These are phyloP conservation scores for Theodoxus fluviatilis DNA, from an alignment of 2,888 invertebrate species.

Conservation along the genomic window DNA sequence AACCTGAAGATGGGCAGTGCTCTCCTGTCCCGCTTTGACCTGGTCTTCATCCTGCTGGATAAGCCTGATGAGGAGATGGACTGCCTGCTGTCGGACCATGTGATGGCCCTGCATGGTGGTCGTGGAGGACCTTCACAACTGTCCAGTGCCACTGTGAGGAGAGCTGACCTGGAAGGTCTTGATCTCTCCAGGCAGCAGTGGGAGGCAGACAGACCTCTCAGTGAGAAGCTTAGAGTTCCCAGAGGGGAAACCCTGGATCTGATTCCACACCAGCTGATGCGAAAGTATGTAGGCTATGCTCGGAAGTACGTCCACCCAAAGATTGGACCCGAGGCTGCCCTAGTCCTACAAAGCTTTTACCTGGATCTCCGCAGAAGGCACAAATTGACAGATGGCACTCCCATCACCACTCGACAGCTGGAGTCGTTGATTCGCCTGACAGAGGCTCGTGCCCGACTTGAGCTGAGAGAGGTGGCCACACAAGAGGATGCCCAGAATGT, in stretches of 20 bases:
- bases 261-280: slow-evolving; percentile 78
- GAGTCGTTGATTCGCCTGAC: slow-evolving; percentile 87
- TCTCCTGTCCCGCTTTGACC: slow-evolving; percentile 87
- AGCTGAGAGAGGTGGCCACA: slow-evolving; percentile 82
- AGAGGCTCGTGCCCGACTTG: slow-evolving; percentile 83
- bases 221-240: slow-evolving; percentile 72
- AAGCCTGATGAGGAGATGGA: slow-evolving; percentile 84
- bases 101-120: slow-evolving; percentile 75
- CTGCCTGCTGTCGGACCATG: slow-evolving; percentile 80
- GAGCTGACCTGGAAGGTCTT: slow-evolving; percentile 27
- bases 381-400: slow-evolving; percentile 75
- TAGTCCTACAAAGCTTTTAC: slow-evolving; percentile 77
- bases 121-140: slow-evolving; percentile 30
- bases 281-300: slow-evolving; percentile 92
- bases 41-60: slow-evolving; percentile 89
- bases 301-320: slow-evolving; percentile 85
- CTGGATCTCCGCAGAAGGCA: slow-evolving; percentile 76
- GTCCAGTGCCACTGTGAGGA: slow-evolving; percentile 1
- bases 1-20: slow-evolving; percentile 87
- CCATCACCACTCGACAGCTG: slow-evolving; percentile 86
- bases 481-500: slow-evolving; percentile 83
- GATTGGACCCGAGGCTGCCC: slow-evolving; percentile 77
- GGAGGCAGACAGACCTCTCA: slow-evolving; percentile 58
- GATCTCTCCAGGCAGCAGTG: slow-evolving; percentile 46
- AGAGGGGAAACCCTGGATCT: slow-evolving; percentile 75